Evolutionary conservation across 1,140 invertebrate species (phyloP).

Genomic region (Drosophila aff.): DNA sequence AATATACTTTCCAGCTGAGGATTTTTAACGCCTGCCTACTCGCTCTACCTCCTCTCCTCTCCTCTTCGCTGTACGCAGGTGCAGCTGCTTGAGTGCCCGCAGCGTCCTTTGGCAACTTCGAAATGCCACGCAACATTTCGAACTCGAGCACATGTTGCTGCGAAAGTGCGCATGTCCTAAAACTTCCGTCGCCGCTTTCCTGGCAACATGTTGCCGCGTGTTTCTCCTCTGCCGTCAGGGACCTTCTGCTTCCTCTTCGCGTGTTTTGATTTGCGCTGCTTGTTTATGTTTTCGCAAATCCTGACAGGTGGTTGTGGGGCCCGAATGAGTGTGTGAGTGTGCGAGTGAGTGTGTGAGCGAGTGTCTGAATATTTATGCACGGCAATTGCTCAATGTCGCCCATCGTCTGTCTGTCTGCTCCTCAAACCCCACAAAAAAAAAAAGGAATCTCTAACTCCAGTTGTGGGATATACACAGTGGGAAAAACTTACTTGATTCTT

Average conservation of each 20-base stretch:
- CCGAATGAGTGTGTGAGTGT: conserved; percentile 2
- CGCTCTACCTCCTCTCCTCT: neutral
- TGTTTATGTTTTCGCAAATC: conserved; percentile 68
- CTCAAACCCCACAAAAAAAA: conserved; percentile 19
- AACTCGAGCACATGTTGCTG: conserved; percentile 43
- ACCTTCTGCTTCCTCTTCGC: conserved; percentile 6
- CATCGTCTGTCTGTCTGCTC: conserved; percentile 54
- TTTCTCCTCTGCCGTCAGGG: neutral
- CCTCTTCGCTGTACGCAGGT: conserved; percentile 38
- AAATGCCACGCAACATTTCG: conserved; percentile 45
- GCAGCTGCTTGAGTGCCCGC: conserved; percentile 22
- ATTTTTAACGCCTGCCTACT: too few relatives aligned
- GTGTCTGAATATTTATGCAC: conserved; percentile 68
- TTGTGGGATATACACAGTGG: conserved; percentile 1
- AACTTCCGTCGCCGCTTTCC: neutral
- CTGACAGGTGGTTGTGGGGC: conserved; percentile 58
- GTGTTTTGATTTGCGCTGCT: conserved; percentile 70
- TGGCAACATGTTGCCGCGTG: conserved; percentile 39
- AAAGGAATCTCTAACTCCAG: conserved; percentile 29
- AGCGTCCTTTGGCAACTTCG: conserved; percentile 15
- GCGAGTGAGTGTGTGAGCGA: conserved; percentile 17
- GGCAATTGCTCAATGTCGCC: conserved; percentile 76
- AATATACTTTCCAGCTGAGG: too few relatives aligned
- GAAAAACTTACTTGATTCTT: too few relatives aligned
- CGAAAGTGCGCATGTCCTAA: conserved; percentile 31